phyloP scores from a whole-genome alignment of 2,888 invertebrate genomes.

The Apeira syringaria region DNA sequence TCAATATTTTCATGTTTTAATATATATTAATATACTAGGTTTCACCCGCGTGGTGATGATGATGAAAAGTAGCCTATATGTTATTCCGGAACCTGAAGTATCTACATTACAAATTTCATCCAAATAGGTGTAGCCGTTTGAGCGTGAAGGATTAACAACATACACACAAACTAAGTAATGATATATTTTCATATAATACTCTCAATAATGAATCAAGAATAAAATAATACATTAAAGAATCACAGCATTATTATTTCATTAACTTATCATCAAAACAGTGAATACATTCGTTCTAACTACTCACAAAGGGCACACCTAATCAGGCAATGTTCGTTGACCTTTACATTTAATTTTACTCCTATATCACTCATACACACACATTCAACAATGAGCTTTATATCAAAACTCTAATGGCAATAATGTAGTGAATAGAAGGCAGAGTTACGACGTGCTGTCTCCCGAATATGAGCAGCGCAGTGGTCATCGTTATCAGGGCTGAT shows the following conservation, averaged over 20 bases:
- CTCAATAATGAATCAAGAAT: too few relatives aligned
- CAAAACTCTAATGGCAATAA: slow-evolving; percentile 32
- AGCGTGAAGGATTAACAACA: too few relatives aligned
- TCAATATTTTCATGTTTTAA: too few relatives aligned
- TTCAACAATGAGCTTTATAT: slow-evolving; percentile 30
- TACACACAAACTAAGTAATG: too few relatives aligned
- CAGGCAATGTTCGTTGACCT: slow-evolving; percentile 78
- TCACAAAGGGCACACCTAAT: slow-evolving; percentile 56
- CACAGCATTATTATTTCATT: slow-evolving; percentile 15
- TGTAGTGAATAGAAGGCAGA: slow-evolving; percentile 26
- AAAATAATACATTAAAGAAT: too few relatives aligned
- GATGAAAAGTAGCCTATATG: too few relatives aligned
- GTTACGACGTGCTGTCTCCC: slow-evolving; percentile 40
- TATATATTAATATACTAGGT: too few relatives aligned
- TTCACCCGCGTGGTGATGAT: too few relatives aligned
- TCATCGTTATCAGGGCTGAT: slow-evolving; percentile 69
- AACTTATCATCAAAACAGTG: slow-evolving; percentile 39
- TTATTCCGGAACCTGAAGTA: too few relatives aligned
- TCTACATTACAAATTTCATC: too few relatives aligned
- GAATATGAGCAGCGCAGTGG: slow-evolving; percentile 49
- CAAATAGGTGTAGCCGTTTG: too few relatives aligned
- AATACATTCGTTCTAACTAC: slow-evolving; percentile 51
- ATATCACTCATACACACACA: slow-evolving; percentile 26
- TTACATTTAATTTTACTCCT: slow-evolving; percentile 37
- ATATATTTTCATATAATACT: too few relatives aligned